A percentile compares a stretch with the other conserved stretches of the same genome.
Conservation (phyloP, 2,113 vertebrate genomes). For the Narcine bancroftii region DNA sequence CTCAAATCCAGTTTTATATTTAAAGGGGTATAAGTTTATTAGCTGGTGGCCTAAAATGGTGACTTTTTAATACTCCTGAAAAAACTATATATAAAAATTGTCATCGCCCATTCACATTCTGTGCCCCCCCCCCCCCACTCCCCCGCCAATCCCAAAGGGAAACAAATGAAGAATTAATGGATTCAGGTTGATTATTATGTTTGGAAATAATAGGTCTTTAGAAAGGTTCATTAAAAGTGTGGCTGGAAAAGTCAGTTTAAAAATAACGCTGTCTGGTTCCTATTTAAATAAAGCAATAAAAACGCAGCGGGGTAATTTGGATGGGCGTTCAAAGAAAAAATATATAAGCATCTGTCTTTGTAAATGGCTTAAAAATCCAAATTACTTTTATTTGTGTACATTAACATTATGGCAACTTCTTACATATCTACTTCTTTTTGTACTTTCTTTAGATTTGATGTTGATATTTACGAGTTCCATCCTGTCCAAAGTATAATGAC, state of each 20-base stretch:
- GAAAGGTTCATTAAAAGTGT: constrained; percentile 35
- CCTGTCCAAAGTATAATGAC: neutral
- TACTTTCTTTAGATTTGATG: neutral
- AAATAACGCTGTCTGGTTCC: constrained; percentile 32
- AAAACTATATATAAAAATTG: neutral
- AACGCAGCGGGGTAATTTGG: constrained; percentile 14
- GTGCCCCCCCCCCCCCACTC: no score
- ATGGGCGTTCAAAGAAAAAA: constrained; percentile 19
- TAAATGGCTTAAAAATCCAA: neutral
- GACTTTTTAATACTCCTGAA: neutral
- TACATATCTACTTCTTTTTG: neutral
- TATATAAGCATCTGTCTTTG: constrained; percentile 28
- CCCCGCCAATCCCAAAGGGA: neutral
- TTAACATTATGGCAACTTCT: neutral
- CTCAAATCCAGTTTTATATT: neutral
- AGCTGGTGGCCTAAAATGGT: neutral
- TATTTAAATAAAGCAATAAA: constrained; percentile 35
- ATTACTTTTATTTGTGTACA: neutral
- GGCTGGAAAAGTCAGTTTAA: constrained; percentile 37
- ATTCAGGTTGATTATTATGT: constrained; percentile 32
- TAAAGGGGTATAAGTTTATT: neutral
- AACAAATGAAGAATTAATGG: neutral
- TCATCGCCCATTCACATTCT: neutral
- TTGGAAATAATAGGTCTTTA: constrained; percentile 27
- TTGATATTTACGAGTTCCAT: neutral